A percentile compares a stretch with the other conserved stretches of the same genome.
Evolutionary conservation across 2,113 vertebrate genomes (phyloP).

Genomic region (Platichthys flesus): DNA sequence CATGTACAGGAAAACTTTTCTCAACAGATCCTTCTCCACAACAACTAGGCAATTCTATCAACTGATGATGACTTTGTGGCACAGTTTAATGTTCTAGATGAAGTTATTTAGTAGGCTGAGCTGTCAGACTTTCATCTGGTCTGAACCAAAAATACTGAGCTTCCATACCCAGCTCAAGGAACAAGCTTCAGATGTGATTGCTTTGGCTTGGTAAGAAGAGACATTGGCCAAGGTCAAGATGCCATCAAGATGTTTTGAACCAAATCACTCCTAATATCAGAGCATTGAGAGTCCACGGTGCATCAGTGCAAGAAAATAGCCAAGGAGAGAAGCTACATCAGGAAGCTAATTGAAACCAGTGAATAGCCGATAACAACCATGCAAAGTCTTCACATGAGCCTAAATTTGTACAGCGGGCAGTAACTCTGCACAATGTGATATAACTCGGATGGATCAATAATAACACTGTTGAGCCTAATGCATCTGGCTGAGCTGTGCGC

Average conservation of each 20-base stretch:
- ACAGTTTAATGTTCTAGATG: not conserved
- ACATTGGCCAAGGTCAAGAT: not conserved
- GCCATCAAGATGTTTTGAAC: conserved; percentile 27
- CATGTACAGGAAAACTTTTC: not conserved
- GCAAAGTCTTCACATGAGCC: conserved; percentile 43
- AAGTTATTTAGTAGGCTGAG: not conserved
- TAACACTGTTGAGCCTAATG: conserved; percentile 61
- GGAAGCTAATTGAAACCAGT: conserved; percentile 54
- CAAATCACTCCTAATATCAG: conserved; percentile 13
- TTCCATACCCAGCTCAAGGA: not conserved
- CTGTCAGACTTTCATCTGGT: not conserved
- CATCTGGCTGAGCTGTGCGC: conserved; percentile 44
- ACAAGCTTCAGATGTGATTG: not conserved
- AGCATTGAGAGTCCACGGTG: not conserved
- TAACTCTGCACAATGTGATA: conserved; percentile 51
- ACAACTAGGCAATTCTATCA: not conserved
- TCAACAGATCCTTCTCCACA: not conserved
- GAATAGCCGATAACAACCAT: conserved; percentile 57
- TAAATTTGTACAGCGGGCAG: conserved; percentile 20
- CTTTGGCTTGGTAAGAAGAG: not conserved
- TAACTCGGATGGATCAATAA: conserved; percentile 68
- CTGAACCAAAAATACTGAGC: not conserved
- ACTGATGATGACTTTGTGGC: not conserved
- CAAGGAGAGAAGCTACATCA: conserved; percentile 23
- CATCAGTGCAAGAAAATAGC: conserved; percentile 19